A percentile compares a stretch with the other conserved stretches of the same genome.
These are phyloP conservation scores for Drosophila lacertosa DNA, from an alignment of 1,140 invertebrate species.

Conservation along the genomic window DNA sequence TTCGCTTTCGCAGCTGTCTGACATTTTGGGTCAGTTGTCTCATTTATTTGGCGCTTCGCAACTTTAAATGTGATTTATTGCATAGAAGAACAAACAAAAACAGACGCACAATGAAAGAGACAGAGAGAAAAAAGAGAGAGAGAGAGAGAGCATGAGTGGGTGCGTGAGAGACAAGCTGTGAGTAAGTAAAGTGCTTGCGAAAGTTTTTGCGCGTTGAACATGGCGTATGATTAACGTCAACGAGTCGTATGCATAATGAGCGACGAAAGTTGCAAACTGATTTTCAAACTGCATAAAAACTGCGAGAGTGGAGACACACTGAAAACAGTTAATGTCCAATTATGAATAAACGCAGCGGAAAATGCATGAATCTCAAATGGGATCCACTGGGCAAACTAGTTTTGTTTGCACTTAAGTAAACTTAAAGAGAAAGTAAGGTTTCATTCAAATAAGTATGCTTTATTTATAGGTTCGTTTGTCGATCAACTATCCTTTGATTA, in stretches of 20 bases:
- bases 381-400: slow-evolving; percentile 5
- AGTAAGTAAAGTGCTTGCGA: slow-evolving; percentile 6
- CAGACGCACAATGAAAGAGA: background rate
- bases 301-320: slow-evolving; percentile 3
- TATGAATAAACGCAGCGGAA: slow-evolving; percentile 13
- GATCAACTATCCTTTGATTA: background rate
- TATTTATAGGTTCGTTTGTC: background rate
- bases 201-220: slow-evolving; percentile 70
- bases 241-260: slow-evolving; percentile 69
- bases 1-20: slow-evolving; percentile 60
- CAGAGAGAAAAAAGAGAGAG: background rate
- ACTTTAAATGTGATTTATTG: slow-evolving; percentile 76
- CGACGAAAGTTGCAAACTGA: slow-evolving; percentile 24
- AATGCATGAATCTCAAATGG: slow-evolving; percentile 6
- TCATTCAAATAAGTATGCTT: no score
- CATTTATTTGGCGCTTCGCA: slow-evolving; percentile 69
- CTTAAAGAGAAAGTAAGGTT: no score
- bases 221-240: slow-evolving; percentile 81
- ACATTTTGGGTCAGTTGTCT: slow-evolving; percentile 79
- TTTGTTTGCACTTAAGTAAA: no score
- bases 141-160: background rate
- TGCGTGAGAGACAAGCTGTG: background rate
- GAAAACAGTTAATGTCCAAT: slow-evolving; percentile 26
- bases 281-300: slow-evolving; percentile 11
- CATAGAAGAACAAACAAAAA: slow-evolving; percentile 34